These are phyloP conservation scores for Drosophila sp. DNA, from an alignment of 1,140 invertebrate genomes.

Conservation along the genomic window DNA sequence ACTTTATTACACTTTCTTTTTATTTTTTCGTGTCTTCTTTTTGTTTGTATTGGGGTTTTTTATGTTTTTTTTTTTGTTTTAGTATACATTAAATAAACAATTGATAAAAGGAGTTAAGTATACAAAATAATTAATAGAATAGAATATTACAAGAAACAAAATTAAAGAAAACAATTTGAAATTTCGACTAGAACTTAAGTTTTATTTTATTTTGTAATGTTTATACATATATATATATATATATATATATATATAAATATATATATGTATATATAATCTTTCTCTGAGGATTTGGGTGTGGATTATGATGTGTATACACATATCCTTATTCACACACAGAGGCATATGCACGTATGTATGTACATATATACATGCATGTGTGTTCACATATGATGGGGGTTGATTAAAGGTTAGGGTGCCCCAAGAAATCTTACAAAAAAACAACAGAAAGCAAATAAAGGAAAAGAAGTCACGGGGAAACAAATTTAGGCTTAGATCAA, in stretches of 20 bases:
- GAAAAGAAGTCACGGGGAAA: background rate
- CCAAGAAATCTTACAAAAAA: constrained; percentile 22
- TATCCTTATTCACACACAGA: constrained; percentile 45
- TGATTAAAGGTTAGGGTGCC: constrained; percentile 43
- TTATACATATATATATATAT: constrained; percentile 47
- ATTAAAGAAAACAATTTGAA: constrained; percentile 70
- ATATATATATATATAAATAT: constrained; percentile 46
- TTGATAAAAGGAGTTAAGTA: constrained; percentile 42
- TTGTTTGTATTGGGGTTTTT: constrained; percentile 38
- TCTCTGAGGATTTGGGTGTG: constrained; percentile 29
- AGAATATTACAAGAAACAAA: constrained; percentile 23
- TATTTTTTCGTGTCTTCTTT: constrained; percentile 35
- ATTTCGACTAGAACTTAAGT: constrained; percentile 83
- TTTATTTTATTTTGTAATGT: constrained; percentile 47
- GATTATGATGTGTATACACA: constrained; percentile 47
- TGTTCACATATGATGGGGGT: constrained; percentile 32
- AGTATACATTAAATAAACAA: constrained; percentile 71
- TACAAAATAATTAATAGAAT: constrained; percentile 34
- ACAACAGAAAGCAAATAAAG: constrained; percentile 20
- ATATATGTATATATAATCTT: constrained; percentile 33
- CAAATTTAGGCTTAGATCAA: background rate
- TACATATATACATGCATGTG: constrained; percentile 16
- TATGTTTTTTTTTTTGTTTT: constrained; percentile 56
- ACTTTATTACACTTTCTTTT: constrained; percentile 78
- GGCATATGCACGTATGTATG: constrained; percentile 10